Percentiles rank a stretch among this genome's conserved stretches.
Conservation (phyloP, 2,888 invertebrate genomes). For the Eupeodes luniger region DNA sequence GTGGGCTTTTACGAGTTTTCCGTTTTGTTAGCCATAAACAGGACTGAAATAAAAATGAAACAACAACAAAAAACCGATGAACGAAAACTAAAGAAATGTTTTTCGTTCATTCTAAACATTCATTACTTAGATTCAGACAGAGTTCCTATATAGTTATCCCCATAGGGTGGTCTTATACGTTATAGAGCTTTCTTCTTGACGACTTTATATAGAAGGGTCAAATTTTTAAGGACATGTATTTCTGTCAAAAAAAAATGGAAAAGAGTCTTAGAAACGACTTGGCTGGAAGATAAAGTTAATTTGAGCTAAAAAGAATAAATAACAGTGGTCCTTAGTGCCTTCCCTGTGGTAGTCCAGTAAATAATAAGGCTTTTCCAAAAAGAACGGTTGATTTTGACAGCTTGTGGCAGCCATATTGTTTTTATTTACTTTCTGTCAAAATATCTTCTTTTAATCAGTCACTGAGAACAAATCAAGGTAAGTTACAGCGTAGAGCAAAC, state of each 20-base stretch:
- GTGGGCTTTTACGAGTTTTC: constrained; percentile 24
- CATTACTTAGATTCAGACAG: background rate
- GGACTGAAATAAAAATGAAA: constrained; percentile 23
- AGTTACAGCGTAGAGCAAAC: no score
- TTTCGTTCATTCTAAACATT: background rate
- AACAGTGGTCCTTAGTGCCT: no score
- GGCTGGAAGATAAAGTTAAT: no score
- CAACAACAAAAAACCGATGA: constrained; percentile 48
- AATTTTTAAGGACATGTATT: background rate
- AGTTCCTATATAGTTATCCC: background rate
- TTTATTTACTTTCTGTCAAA: no score
- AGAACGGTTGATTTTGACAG: no score
- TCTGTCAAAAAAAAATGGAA: background rate
- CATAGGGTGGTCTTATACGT: constrained; percentile 35
- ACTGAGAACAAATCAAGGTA: no score
- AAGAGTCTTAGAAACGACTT: no score
- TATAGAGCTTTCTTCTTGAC: constrained; percentile 26
- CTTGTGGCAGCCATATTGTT: no score
- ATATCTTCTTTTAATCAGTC: no score
- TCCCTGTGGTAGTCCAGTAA: no score
- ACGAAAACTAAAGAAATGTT: constrained; percentile 38
- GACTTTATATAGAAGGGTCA: background rate
- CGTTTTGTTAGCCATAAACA: constrained; percentile 47
- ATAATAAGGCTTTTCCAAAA: no score
- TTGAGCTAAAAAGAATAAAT: no score